Conservation (phyloP, 2,113 vertebrate genomes). For the Rhinoderma darwinii region DNA sequence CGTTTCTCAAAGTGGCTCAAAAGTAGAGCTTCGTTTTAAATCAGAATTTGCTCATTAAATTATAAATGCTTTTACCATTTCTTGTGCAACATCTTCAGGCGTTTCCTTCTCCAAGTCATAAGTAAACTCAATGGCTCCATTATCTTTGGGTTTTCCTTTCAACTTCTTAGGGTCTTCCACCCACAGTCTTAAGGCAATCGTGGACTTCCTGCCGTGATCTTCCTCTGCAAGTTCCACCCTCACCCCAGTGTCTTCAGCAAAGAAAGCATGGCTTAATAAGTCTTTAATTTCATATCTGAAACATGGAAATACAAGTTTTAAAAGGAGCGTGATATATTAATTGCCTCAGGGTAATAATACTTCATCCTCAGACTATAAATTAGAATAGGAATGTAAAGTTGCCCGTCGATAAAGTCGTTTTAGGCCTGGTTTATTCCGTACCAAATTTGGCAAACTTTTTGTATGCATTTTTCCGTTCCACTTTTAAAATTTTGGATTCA, state of each 20-base stretch:
- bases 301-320: neutral
- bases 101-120: conserved; percentile 92
- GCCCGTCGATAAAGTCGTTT: neutral
- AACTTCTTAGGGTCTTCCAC: conserved; percentile 97
- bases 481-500: too few relatives aligned
- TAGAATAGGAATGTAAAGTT: neutral
- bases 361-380: neutral
- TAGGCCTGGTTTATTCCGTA: neutral
- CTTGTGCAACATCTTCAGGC: conserved; percentile 95
- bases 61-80: conserved; percentile 84
- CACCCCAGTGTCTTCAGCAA: conserved; percentile 97
- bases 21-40: neutral
- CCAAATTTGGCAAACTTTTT: neutral
- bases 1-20: neutral
- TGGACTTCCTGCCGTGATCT: conserved; percentile 90
- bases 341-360: neutral
- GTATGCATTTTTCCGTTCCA: too few relatives aligned
- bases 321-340: neutral
- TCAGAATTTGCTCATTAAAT: neutral
- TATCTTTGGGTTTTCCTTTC: conserved; percentile 98
- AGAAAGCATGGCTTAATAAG: conserved; percentile 96
- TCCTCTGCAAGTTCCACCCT: conserved; percentile 97
- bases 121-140: conserved; percentile 96
- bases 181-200: conserved; percentile 95
- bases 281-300: conserved; percentile 96